phyloP scores from a whole-genome alignment of 2,888 invertebrate species.

The Cantharis lateralis region DNA sequence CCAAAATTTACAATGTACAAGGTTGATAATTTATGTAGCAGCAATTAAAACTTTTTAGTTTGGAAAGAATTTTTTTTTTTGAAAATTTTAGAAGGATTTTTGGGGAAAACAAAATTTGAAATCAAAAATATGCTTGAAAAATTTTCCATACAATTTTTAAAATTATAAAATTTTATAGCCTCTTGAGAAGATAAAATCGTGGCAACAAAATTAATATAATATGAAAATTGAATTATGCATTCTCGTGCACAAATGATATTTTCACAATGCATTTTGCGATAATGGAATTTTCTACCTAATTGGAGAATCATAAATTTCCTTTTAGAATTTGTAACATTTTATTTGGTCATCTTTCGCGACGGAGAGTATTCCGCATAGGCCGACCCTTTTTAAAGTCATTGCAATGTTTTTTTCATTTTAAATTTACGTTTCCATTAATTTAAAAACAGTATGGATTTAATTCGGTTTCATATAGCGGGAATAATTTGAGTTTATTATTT shows the following conservation, averaged over 20 bases:
- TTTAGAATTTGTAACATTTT: neutral
- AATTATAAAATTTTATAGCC: neutral
- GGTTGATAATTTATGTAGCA: neutral
- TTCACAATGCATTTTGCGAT: neutral
- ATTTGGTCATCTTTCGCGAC: neutral
- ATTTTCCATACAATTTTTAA: neutral
- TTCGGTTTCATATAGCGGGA: too few relatives aligned
- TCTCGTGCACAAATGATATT: neutral
- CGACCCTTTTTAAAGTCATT: too few relatives aligned
- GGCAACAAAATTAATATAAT: neutral
- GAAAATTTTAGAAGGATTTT: too few relatives aligned
- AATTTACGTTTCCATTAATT: too few relatives aligned
- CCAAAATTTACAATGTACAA: neutral
- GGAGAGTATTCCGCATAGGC: neutral
- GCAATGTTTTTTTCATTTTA: too few relatives aligned
- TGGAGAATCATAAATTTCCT: neutral
- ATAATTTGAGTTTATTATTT: too few relatives aligned
- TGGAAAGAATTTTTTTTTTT: neutral
- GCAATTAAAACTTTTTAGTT: neutral
- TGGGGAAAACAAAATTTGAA: too few relatives aligned
- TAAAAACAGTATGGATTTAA: too few relatives aligned
- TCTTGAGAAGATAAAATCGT: neutral
- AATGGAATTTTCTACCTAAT: neutral
- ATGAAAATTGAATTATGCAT: neutral
- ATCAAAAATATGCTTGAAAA: neutral